Evolutionary conservation across 2,113 vertebrate genomes (phyloP).

Genomic region (Aphelocoma coerulescens): DNA sequence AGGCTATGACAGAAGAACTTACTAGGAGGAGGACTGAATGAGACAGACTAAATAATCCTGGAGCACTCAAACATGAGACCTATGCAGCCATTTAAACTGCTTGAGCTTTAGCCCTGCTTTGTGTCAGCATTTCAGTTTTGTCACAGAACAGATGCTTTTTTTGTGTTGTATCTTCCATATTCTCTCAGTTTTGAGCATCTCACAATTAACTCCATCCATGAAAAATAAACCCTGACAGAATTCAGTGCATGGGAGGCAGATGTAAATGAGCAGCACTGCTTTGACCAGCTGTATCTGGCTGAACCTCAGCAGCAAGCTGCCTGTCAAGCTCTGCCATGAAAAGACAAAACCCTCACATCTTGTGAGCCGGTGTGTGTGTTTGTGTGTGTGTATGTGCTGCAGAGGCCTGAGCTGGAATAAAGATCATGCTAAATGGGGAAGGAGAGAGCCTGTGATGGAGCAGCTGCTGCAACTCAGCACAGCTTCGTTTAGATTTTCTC

Average conservation of each 20-base stretch:
- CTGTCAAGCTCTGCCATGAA: neutral
- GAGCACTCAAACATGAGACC: neutral
- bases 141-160: neutral
- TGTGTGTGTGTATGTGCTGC: neutral
- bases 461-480: constrained; percentile 14
- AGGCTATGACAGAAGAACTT: neutral
- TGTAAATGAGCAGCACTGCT: neutral
- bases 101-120: neutral
- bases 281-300: constrained; percentile 12
- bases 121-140: constrained; percentile 23
- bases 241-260: constrained; percentile 7
- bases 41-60: neutral
- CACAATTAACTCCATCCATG: constrained; percentile 14
- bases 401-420: neutral
- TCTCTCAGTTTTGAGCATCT: neutral
- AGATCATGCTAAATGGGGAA: neutral
- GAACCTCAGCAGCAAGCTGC: neutral
- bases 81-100: neutral
- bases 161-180: constrained; percentile 12
- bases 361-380: neutral
- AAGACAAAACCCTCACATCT: constrained; percentile 12
- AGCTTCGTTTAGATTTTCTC: neutral
- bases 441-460: neutral
- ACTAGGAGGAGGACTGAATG: neutral
- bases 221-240: constrained; percentile 8